These are phyloP conservation scores for Drosophila meridiana DNA, from an alignment of 2,888 invertebrate genomes.

Conservation along the genomic window DNA sequence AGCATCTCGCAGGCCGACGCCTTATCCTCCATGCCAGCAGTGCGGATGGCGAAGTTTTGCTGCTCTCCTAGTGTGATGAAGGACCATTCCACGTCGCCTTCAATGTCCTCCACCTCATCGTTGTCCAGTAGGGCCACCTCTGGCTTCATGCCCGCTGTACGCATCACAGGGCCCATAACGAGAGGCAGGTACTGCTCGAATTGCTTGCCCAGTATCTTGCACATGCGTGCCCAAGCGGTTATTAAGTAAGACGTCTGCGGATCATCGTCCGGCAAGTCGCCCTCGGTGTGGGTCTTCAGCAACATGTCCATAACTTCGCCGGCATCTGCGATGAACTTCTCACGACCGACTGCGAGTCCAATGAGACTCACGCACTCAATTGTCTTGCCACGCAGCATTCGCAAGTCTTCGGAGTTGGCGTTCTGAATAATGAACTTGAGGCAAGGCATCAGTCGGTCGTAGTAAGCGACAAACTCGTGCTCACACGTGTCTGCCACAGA, in stretches of 20 bases:
- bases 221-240: slow-evolving; percentile 99
- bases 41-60: slow-evolving; percentile 96
- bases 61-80: slow-evolving; percentile 95
- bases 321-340: slow-evolving; percentile 95
- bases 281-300: slow-evolving; percentile 94
- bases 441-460: slow-evolving; percentile 96
- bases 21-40: slow-evolving; percentile 95
- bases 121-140: slow-evolving; percentile 95
- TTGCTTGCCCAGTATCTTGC: slow-evolving; percentile 94
- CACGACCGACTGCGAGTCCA: slow-evolving; percentile 93
- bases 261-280: slow-evolving; percentile 95
- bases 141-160: slow-evolving; percentile 94
- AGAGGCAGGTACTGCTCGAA: slow-evolving; percentile 95
- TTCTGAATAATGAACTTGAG: slow-evolving; percentile 98
- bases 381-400: slow-evolving; percentile 97
- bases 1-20: slow-evolving; percentile 97
- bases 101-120: slow-evolving; percentile 91
- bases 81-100: slow-evolving; percentile 94
- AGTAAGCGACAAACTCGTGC: slow-evolving; percentile 97
- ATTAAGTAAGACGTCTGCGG: slow-evolving; percentile 99
- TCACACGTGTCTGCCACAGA: slow-evolving; percentile 99
- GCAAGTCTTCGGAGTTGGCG: slow-evolving; percentile 94
- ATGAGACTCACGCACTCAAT: slow-evolving; percentile 99
- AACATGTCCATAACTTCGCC: slow-evolving; percentile 98
- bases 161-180: slow-evolving; percentile 95